Evolutionary conservation across 2,113 vertebrate species (phyloP), one percentile per base, ranked within the genome.

Genomic region (Verasper variegatus): DNA sequence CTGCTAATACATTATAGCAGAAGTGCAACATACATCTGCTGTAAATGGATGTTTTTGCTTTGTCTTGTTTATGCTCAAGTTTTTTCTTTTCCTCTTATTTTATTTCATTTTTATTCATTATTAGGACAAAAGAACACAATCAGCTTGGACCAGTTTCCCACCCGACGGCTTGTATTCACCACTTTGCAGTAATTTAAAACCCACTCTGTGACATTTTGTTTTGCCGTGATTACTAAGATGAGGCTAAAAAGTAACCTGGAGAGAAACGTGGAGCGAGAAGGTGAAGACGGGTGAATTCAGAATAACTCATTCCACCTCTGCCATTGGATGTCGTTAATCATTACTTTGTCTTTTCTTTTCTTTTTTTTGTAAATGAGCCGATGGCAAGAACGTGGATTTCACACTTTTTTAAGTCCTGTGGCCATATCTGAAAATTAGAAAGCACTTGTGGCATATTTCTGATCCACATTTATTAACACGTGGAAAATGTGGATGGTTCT

Each of bases 281-380:
- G 27, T 31, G 24, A 59, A 11, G 27, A 17, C 23, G 24, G 13
- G 5, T 14, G 26, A 5, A 67, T 42, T 63, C 12, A 27, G 3
- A 55, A 60, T 51, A 83, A 61, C 49, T 51, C 20, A 27, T 57
- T 8, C 31, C 68, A 66, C 18, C 17, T 68, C 62, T 2, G 55
- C 42, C 27, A 1, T 10, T 51, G 47, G 18, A 42, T 51, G 68
- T 68, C 35, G 52, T 76, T 64, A 78, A 78, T 78, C 76, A 78
- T 65, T 60, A 5, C 71, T 71, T 75, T 49, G 5, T 42, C 57
- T 68, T 17, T 76, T 37, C 35, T 9, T 10, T 10, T 37, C n/a
- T 9, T 10, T 61, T n/a, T 74, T 74, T 62, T n/a, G 56, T 63
- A 73, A 79, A 79, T 76, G 42, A 70, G 23, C 26, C 56, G n/a